Evolutionary conservation across 2,888 invertebrate species (phyloP), one percentile per base, ranked within the genome.

Genomic region (Caenorhabditis doughertyi): DNA sequence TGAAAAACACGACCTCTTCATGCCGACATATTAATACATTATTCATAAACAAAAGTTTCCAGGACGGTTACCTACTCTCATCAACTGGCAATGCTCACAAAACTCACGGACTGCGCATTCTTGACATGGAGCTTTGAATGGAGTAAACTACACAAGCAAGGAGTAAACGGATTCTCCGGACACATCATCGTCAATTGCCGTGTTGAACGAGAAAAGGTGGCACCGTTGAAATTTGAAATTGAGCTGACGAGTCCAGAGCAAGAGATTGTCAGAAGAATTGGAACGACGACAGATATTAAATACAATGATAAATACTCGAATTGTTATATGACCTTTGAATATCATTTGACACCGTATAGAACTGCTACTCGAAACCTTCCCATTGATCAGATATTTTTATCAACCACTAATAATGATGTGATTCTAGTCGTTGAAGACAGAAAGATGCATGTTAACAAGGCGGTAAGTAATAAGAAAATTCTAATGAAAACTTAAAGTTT

Each of bases 41-140:
- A n/a, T n/a, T n/a, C n/a, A n/a, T n/a, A 39, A 11, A 39, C 39
- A 1, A 1, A 39, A 39, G 13, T 11, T 55, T 55, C n/a, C 55
- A 55, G 55, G 56, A 56, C 35, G 11, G 56, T 56, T 21, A 35
- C 35, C 21, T 56, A 56, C n/a, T 32, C 56, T 9, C 56, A 56
- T 13, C 56, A 56, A 11, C 56, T 56, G 18, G 56, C 56, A 16
- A 29, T 56, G 35, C 35, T 32, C 35, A 18, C 32, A 16, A 29
- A 29, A 9, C 56, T 56, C 56, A 56, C 56, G 5, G 56, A 56
- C 35, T 56, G 56, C 16, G 56, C 56, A 2, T 56, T 18, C 21
- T n/a, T 56, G 32, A 56, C 56, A 9, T 56, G 56, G 56, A 29
- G 35, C 8, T 56, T 56, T 21, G 56, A 56, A 3, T 56, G 35